Evolutionary conservation across 2,888 invertebrate species (phyloP).

Genomic region (Caenorhabditis virilis): DNA sequence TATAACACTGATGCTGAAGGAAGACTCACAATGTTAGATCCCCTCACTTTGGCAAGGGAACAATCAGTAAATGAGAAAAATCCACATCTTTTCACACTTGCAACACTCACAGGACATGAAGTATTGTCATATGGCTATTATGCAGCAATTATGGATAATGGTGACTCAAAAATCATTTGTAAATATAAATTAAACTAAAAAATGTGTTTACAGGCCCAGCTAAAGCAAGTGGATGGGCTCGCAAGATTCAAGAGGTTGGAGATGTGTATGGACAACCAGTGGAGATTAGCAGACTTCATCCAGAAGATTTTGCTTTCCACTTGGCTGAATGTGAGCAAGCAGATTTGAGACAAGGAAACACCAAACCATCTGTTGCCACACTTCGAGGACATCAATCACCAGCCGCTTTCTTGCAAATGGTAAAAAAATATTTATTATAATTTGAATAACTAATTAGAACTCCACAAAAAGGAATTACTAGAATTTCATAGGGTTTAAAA

Average conservation of each 20-base stretch:
- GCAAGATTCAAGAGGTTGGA: constrained; percentile 44
- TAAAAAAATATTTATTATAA: constrained; percentile 68
- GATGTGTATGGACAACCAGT: constrained; percentile 64
- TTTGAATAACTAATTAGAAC: too few relatives aligned
- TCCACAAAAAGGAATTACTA: too few relatives aligned
- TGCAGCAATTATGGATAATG: constrained; percentile 66
- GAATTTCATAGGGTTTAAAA: too few relatives aligned
- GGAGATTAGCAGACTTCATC: constrained; percentile 63
- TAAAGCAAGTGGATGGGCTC: constrained; percentile 39
- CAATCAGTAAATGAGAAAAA: constrained; percentile 44
- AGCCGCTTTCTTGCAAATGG: constrained; percentile 83
- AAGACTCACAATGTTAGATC: constrained; percentile 76
- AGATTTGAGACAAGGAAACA: constrained; percentile 82
- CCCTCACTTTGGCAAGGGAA: constrained; percentile 60
- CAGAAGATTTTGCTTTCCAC: constrained; percentile 71
- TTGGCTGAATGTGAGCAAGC: constrained; percentile 78
- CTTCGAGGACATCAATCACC: constrained; percentile 85
- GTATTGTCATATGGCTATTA: constrained; percentile 60
- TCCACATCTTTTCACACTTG: constrained; percentile 76
- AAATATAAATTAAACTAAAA: neutral
- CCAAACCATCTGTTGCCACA: constrained; percentile 76
- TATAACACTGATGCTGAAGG: constrained; percentile 96
- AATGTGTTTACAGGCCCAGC: constrained; percentile 33
- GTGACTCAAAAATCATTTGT: constrained; percentile 29
- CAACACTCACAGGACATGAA: constrained; percentile 63